These are phyloP conservation scores for Turritopsis rubra DNA, from an alignment of 30 jellyfish, hydroid and myxozoan genomes.

Conservation along the genomic window DNA sequence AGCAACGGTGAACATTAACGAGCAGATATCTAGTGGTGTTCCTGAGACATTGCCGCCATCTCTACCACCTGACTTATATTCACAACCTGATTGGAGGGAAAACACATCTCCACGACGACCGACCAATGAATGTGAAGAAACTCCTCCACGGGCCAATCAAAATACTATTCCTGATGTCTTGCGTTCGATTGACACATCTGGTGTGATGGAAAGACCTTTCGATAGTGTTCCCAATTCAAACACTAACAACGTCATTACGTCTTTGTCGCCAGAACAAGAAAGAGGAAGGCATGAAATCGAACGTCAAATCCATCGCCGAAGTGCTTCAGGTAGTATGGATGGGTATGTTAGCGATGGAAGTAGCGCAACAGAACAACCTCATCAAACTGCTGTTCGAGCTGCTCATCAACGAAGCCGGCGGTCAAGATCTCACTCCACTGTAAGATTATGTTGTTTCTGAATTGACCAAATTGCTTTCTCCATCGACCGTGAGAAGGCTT, in stretches of 20 bases:
- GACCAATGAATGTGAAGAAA: neutral
- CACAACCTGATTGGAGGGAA: neutral
- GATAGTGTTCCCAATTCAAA: neutral
- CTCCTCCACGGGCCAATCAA: neutral
- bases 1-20: neutral
- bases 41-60: neutral
- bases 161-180: neutral
- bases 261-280: neutral
- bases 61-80: neutral
- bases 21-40: too few relatives aligned
- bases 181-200: neutral
- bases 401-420: neutral
- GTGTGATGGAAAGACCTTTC: neutral
- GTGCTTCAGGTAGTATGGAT: neutral
- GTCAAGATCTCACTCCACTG: neutral
- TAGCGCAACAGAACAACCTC: neutral
- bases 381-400: neutral
- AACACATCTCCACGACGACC: neutral
- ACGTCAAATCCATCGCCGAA: neutral
- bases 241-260: neutral
- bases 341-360: slow-evolving; percentile 10
- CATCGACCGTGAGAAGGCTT: too few relatives aligned
- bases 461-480: neutral
- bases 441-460: neutral
- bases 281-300: neutral